Evolutionary conservation across 2,797 vertebrate genomes (phyloP).

Genomic region (Falco novaeseelandiae): DNA sequence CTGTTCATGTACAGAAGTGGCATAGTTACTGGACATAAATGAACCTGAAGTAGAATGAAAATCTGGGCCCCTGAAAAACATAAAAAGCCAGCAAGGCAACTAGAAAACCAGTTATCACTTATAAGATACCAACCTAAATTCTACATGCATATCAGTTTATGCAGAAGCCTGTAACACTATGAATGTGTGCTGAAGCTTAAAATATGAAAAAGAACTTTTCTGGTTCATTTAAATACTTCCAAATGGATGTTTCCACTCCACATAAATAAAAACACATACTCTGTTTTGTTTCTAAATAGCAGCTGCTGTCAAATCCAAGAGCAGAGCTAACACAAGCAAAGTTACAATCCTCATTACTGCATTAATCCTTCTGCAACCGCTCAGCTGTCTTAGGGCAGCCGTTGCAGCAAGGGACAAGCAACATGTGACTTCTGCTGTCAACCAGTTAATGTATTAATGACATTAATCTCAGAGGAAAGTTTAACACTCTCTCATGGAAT

Average conservation of each 20-base stretch:
- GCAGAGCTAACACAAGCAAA: not conserved
- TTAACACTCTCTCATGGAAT: not conserved
- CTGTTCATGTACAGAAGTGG: not conserved
- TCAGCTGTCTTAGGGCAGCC: not conserved
- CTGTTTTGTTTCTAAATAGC: conserved; percentile 25
- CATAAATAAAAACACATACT: not conserved
- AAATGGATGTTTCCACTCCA: not conserved
- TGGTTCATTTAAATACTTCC: not conserved
- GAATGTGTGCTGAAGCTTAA: not conserved
- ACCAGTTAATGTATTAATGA: not conserved
- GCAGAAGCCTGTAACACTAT: not conserved
- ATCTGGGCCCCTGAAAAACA: not conserved
- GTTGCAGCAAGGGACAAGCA: conserved; percentile 14
- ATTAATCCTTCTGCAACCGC: conserved; percentile 5
- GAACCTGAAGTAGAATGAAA: not conserved
- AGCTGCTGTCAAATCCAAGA: not conserved
- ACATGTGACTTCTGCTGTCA: conserved; percentile 16
- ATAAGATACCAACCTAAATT: not conserved
- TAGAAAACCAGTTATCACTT: not conserved
- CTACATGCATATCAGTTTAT: not conserved
- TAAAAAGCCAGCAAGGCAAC: not conserved
- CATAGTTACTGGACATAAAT: not conserved
- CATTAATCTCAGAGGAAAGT: not conserved
- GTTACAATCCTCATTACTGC: not conserved
- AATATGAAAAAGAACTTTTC: not conserved